A percentile compares a stretch with the other conserved stretches of the same genome.
phyloP scores from a whole-genome alignment of 2,797 vertebrate species.

The Liparis tanakae region DNA sequence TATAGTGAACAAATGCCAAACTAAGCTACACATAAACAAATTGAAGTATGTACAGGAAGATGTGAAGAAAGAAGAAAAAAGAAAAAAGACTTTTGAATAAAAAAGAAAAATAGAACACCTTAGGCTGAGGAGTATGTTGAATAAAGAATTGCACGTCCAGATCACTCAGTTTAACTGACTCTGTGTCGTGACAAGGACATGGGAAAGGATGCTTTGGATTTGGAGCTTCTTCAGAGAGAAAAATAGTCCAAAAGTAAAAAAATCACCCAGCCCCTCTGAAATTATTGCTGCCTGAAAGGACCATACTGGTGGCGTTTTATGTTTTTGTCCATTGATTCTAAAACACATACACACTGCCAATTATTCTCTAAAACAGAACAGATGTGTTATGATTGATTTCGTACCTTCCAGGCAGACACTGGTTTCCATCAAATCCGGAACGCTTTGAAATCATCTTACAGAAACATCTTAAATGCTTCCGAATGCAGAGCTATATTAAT shows the following conservation, averaged over 20 bases:
- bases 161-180: conserved; percentile 39
- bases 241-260: conserved; percentile 20
- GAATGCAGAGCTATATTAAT: neutral
- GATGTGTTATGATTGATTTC: conserved; percentile 53
- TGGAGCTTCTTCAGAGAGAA: conserved; percentile 17
- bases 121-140: conserved; percentile 54
- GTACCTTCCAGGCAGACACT: conserved; percentile 37
- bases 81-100: conserved; percentile 48
- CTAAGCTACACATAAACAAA: conserved; percentile 48
- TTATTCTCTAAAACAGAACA: conserved; percentile 43
- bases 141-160: conserved; percentile 52
- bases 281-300: conserved; percentile 32
- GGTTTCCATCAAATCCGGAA: conserved; percentile 24
- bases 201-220: conserved; percentile 27
- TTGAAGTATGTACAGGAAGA: conserved; percentile 53
- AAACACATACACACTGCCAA: conserved; percentile 18
- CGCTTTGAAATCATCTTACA: conserved; percentile 11
- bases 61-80: conserved; percentile 38
- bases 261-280: conserved; percentile 9
- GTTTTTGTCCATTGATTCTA: conserved; percentile 43
- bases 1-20: conserved; percentile 42
- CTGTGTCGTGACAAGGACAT: conserved; percentile 27
- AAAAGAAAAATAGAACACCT: conserved; percentile 20
- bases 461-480: conserved; percentile 20
- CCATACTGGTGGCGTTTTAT: conserved; percentile 25